Evolutionary conservation across 2,888 invertebrate genomes (phyloP).

Genomic region (Allophyes oxyacanthae): DNA sequence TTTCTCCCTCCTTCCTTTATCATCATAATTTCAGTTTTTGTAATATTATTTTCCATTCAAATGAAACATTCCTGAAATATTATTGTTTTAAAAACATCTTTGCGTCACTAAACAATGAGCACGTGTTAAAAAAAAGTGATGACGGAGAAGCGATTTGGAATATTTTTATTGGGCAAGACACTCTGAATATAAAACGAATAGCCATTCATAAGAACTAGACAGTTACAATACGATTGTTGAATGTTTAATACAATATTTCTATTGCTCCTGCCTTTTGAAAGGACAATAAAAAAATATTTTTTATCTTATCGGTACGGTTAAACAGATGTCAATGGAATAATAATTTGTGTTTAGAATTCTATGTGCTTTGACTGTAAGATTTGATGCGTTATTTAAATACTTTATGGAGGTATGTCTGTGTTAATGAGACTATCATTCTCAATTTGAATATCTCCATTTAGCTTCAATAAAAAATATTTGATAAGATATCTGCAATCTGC

Average conservation of each 20-base stretch:
- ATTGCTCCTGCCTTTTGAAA: constrained; percentile 37
- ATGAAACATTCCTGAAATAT: too few relatives aligned
- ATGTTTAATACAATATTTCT: constrained; percentile 51
- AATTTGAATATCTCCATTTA: constrained; percentile 5
- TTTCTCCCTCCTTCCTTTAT: too few relatives aligned
- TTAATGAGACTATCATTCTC: constrained; percentile 26
- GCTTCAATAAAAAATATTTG: not conserved
- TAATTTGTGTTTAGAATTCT: constrained; percentile 24
- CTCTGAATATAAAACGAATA: constrained; percentile 42
- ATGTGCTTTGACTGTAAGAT: constrained; percentile 1
- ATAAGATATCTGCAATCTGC: too few relatives aligned
- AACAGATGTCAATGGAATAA: constrained; percentile 28
- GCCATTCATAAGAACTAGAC: constrained; percentile 63
- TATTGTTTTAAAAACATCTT: not conserved
- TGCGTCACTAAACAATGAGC: constrained; percentile 23
- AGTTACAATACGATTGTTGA: constrained; percentile 61
- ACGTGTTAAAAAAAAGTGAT: constrained; percentile 27
- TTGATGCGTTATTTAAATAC: constrained; percentile 11
- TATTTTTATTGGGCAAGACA: constrained; percentile 31
- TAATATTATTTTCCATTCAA: too few relatives aligned
- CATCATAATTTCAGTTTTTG: too few relatives aligned
- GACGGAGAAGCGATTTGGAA: constrained; percentile 30
- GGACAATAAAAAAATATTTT: constrained; percentile 36
- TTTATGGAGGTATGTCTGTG: constrained; percentile 7
- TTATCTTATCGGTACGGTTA: constrained; percentile 41